Evolutionary conservation across 92 coral and sea anemone species (phyloP).

Genomic region (Umimayanthus chanpuru): DNA sequence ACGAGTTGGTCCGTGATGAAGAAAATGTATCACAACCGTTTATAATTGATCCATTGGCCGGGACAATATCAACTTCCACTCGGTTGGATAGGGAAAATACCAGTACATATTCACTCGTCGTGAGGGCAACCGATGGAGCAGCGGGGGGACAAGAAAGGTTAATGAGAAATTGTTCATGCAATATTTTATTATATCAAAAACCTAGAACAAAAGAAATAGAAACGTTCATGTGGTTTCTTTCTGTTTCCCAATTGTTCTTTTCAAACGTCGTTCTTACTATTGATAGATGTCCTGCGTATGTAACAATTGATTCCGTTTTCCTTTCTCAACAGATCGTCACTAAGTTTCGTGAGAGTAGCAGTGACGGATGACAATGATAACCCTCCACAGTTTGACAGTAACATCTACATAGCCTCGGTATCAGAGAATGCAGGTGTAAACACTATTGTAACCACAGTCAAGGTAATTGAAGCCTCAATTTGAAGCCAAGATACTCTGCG

Average conservation of each 20-base stretch:
- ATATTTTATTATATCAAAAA: too few species aligned
- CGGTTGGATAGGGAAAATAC: conserved; percentile 68
- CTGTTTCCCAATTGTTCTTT: background rate
- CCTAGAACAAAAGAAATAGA: too few species aligned
- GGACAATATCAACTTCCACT: conserved; percentile 60
- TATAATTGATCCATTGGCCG: conserved; percentile 55
- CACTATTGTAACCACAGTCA: conserved; percentile 37
- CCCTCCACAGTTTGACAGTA: conserved; percentile 45
- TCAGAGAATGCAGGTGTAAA: conserved; percentile 39
- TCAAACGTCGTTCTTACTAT: background rate
- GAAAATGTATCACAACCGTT: conserved; percentile 25
- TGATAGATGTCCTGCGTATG: background rate
- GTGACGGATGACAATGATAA: conserved; percentile 55
- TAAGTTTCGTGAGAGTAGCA: conserved; percentile 42
- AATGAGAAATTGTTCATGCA: background rate
- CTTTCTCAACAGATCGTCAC: conserved; percentile 12
- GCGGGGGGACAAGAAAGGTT: conserved; percentile 35
- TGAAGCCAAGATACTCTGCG: background rate
- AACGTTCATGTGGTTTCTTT: background rate
- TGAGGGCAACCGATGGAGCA: conserved; percentile 59
- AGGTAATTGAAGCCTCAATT: conserved; percentile 6
- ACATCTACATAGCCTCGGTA: conserved; percentile 40
- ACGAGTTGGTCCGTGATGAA: conserved; percentile 44
- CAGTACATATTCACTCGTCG: conserved; percentile 53
- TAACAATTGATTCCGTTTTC: background rate